Conservation (phyloP, 2,113 vertebrate species). For the Micronycteris hirsuta region DNA sequence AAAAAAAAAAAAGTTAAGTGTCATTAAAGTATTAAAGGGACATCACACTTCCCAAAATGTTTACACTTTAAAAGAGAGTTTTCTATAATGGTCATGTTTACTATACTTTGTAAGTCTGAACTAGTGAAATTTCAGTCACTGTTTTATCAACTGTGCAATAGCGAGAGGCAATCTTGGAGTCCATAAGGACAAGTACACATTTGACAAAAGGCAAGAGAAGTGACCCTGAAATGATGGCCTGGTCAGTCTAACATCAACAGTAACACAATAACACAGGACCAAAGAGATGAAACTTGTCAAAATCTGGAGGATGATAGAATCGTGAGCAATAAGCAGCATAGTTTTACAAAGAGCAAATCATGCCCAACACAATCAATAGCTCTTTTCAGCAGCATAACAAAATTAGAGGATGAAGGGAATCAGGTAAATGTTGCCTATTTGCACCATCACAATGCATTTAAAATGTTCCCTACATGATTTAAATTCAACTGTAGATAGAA, state of each 20-base stretch:
- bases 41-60: not conserved
- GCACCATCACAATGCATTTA: slow-evolving; percentile 54
- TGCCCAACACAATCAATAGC: slow-evolving; percentile 49
- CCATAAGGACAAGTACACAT: not conserved
- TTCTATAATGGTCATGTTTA: not conserved
- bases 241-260: slow-evolving; percentile 47
- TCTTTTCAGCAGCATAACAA: slow-evolving; percentile 62
- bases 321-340: slow-evolving; percentile 38
- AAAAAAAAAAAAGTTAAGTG: not conserved
- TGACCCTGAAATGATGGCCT: slow-evolving; percentile 19
- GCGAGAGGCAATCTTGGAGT: not conserved
- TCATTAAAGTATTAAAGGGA: not conserved
- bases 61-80: not conserved
- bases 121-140: not conserved
- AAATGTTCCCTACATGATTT: slow-evolving; percentile 46
- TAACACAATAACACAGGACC: slow-evolving; percentile 59
- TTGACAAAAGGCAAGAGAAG: slow-evolving; percentile 40
- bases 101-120: not conserved
- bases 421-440: slow-evolving; percentile 58
- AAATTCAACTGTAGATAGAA: slow-evolving; percentile 62
- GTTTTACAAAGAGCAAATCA: slow-evolving; percentile 59
- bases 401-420: slow-evolving; percentile 63
- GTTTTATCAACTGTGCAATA: not conserved
- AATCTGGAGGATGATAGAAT: slow-evolving; percentile 39
- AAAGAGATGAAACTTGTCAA: slow-evolving; percentile 56